A percentile compares a stretch with the other conserved stretches of the same genome.
phyloP scores from a whole-genome alignment of 2,797 vertebrate genomes.

The Caiman crocodilus region DNA sequence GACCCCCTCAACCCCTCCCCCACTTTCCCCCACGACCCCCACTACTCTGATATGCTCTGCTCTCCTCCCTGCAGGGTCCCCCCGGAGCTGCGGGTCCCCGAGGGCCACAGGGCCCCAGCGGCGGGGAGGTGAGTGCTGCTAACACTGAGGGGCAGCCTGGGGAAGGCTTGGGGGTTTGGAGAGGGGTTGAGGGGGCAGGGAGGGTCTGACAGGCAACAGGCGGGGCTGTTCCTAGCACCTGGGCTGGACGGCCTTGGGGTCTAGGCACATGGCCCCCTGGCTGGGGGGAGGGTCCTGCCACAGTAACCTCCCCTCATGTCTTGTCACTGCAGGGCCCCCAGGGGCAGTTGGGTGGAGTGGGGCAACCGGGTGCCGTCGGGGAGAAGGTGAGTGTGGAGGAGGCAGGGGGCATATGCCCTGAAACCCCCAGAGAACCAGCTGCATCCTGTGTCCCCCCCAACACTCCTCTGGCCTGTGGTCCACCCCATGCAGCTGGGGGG shows the following conservation, averaged over 20 bases:
- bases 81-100: slow-evolving; percentile 90
- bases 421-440: background rate
- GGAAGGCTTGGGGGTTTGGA: rapidly evolving
- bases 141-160: background rate
- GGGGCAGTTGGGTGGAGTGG: slow-evolving; percentile 88
- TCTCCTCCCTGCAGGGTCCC: slow-evolving; percentile 85
- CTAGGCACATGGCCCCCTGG: background rate
- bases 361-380: slow-evolving; percentile 90
- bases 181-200: background rate
- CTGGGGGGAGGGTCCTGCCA: background rate
- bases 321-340: slow-evolving; percentile 79
- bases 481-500: background rate
- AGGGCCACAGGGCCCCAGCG: slow-evolving; percentile 88
- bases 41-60: background rate
- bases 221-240: slow-evolving; percentile 37
- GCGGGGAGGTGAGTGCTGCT: slow-evolving; percentile 86
- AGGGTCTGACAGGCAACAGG: rapidly evolving
- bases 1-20: background rate
- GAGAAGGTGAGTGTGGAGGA: slow-evolving; percentile 87
- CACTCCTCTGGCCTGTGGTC: rapidly evolving
- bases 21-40: background rate
- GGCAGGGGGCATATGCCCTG: too few species aligned
- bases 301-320: background rate
- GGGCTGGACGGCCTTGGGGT: too few species aligned
- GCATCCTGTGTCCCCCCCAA: background rate